Conservation (phyloP, 2,113 vertebrate genomes). For the Sinocyclocheilus anophthalmus region DNA sequence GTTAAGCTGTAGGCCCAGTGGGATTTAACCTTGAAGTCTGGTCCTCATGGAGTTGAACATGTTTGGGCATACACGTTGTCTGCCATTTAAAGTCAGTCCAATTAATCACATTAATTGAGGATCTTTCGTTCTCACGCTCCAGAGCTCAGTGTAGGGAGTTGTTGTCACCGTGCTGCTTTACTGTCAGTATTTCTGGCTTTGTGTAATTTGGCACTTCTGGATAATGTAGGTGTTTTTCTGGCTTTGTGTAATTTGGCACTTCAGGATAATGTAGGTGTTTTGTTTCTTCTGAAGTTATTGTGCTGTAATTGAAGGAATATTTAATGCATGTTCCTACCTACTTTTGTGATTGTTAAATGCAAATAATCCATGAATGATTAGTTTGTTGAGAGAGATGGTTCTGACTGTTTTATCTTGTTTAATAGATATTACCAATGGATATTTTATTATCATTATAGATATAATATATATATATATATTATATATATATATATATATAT, state of each 20-base stretch:
- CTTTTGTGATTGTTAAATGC: not conserved
- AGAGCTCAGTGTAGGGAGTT: slow-evolving; percentile 20
- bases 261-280: not conserved
- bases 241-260: not conserved
- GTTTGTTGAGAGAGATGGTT: not conserved
- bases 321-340: not conserved
- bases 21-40: slow-evolving; percentile 57
- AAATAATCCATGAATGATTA: not conserved
- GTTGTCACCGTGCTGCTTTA: not conserved
- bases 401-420: no score
- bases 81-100: slow-evolving; percentile 47
- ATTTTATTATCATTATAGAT: no score
- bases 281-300: not conserved
- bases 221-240: not conserved
- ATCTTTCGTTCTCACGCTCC: slow-evolving; percentile 1
- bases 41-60: slow-evolving; percentile 52
- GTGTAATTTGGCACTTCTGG: not conserved
- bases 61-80: slow-evolving; percentile 44
- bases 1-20: slow-evolving; percentile 56
- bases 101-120: slow-evolving; percentile 28
- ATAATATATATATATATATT: no score
- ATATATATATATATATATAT: no score
- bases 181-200: not conserved
- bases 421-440: no score
- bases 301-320: not conserved